These are phyloP conservation scores for Podilymbus podiceps DNA, from an alignment of 2,113 vertebrate genomes.

Conservation along the genomic window DNA sequence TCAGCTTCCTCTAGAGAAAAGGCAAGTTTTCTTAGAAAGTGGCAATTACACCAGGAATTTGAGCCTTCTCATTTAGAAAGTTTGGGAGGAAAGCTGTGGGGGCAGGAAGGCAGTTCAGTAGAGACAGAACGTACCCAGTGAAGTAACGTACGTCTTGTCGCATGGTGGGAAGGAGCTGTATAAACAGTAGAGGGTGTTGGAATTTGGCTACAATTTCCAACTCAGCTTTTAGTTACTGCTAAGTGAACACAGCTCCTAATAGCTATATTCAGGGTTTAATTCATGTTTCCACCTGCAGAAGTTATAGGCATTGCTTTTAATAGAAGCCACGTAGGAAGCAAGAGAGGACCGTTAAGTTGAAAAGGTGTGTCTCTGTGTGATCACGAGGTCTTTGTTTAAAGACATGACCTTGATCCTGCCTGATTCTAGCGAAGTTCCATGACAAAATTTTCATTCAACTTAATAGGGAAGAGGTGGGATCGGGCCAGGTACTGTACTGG, in stretches of 20 bases:
- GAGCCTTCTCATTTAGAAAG: slow-evolving; percentile 47
- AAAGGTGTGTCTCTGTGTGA: slow-evolving; percentile 2
- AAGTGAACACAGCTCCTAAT: slow-evolving; percentile 52
- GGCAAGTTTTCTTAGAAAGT: slow-evolving; percentile 24
- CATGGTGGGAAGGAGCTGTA: slow-evolving; percentile 62
- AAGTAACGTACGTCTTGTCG: slow-evolving; percentile 43
- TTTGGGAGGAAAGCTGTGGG: slow-evolving; percentile 45
- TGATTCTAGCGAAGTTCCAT: not conserved
- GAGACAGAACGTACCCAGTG: slow-evolving; percentile 62
- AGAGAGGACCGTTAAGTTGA: slow-evolving; percentile 20
- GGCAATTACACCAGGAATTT: slow-evolving; percentile 20
- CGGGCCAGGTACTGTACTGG: not conserved
- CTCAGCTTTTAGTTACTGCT: slow-evolving; percentile 50
- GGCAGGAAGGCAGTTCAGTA: slow-evolving; percentile 40
- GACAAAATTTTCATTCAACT: not conserved
- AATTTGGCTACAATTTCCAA: slow-evolving; percentile 63
- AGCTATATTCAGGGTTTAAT: slow-evolving; percentile 48
- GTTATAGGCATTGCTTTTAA: slow-evolving; percentile 41
- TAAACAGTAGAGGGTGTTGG: slow-evolving; percentile 64
- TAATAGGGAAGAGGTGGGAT: not conserved
- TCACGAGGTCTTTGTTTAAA: not conserved
- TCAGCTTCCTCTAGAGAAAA: slow-evolving; percentile 6
- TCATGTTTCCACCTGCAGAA: slow-evolving; percentile 32
- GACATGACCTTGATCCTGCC: not conserved
- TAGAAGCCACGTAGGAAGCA: slow-evolving; percentile 36